phyloP scores from a whole-genome alignment of 2,888 invertebrate species.

The Coelogynopora nodosa region DNA sequence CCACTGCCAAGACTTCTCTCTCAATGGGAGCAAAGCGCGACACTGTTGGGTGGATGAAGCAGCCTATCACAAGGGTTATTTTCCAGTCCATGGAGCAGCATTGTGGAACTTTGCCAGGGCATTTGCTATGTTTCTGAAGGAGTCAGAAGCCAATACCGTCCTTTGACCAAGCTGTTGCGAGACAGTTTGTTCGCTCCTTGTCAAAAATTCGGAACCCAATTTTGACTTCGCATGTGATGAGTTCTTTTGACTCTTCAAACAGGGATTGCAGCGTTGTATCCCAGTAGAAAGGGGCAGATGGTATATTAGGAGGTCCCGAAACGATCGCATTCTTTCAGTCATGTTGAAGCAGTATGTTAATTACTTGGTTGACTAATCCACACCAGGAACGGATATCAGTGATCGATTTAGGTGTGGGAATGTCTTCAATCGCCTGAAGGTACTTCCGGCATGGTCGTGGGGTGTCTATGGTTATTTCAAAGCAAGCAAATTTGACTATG shows the following conservation, averaged over 20 bases:
- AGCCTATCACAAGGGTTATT: background rate
- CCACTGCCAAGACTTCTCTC: conserved; percentile 44
- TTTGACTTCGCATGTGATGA: conserved; percentile 40
- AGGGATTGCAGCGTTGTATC: conserved; percentile 44
- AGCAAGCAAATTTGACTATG: conserved; percentile 47
- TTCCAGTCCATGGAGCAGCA: too few relatives aligned
- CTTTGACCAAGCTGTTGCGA: conserved; percentile 32
- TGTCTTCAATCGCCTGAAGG: conserved; percentile 47
- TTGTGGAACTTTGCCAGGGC: too few relatives aligned
- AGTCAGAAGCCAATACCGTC: conserved; percentile 32
- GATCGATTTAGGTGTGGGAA: conserved; percentile 4
- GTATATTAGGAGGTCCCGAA: too few relatives aligned
- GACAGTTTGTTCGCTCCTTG: background rate
- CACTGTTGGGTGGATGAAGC: background rate
- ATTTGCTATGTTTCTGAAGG: too few relatives aligned
- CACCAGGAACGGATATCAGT: conserved; percentile 44
- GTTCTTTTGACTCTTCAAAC: conserved; percentile 46
- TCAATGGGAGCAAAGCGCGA: conserved; percentile 18
- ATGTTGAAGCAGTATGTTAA: conserved; percentile 49
- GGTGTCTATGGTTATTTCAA: conserved; percentile 43
- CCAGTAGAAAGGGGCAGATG: conserved; percentile 43
- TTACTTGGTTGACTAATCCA: conserved; percentile 51
- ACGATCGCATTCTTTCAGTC: conserved; percentile 48
- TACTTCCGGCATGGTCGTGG: conserved; percentile 49
- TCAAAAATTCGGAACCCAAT: conserved; percentile 26